Conservation (phyloP, 1,140 invertebrate genomes). For the Hetaerina americana region DNA sequence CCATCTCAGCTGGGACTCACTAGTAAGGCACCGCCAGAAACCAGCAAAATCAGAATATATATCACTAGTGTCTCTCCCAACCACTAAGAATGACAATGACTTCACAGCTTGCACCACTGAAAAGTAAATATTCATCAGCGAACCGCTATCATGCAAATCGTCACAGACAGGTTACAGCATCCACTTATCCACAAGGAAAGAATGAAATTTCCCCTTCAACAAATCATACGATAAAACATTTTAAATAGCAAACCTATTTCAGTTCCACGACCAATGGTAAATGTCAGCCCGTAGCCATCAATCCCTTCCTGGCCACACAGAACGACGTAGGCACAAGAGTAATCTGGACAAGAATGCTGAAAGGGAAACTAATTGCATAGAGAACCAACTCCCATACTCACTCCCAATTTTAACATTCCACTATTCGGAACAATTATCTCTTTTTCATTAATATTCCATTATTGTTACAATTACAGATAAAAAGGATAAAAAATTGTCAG, state of each 20-base stretch:
- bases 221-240: no score
- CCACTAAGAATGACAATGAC: slow-evolving; percentile 49
- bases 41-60: slow-evolving; percentile 53
- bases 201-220: no score
- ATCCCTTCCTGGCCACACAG: slow-evolving; percentile 46
- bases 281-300: slow-evolving; percentile 68
- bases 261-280: slow-evolving; percentile 73
- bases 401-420: no score
- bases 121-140: slow-evolving; percentile 11
- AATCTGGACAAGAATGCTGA: slow-evolving; percentile 76
- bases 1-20: slow-evolving; percentile 83
- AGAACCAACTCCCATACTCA: no score
- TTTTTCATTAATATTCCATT: no score
- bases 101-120: slow-evolving; percentile 60
- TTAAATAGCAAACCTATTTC: slow-evolving; percentile 49
- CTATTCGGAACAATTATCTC: no score
- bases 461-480: no score
- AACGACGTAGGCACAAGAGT: slow-evolving; percentile 79
- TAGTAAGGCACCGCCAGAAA: slow-evolving; percentile 71
- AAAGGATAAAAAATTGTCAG: no score
- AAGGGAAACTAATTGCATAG: no score
- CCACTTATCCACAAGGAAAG: no score
- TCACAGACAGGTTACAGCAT: no score
- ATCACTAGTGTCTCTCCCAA: slow-evolving; percentile 49
- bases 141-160: no score